Conservation (phyloP, 2,888 invertebrate genomes). For the Aquatica leii region DNA sequence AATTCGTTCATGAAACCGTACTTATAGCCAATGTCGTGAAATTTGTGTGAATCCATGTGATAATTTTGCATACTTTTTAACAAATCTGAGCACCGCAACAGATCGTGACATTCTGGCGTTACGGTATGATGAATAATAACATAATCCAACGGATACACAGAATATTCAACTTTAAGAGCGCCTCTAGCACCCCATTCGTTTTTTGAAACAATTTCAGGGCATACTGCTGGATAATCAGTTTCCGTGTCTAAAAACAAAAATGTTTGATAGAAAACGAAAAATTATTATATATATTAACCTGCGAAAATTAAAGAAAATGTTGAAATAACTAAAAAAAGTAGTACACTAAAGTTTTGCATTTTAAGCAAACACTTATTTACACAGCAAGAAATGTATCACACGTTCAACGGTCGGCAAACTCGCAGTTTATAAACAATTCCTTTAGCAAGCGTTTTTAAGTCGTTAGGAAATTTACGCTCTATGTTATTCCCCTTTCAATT, state of each 20-base stretch:
- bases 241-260: neutral
- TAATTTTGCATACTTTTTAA: conserved; percentile 62
- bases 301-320: neutral
- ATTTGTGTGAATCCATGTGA: conserved; percentile 63
- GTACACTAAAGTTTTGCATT: no score
- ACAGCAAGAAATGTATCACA: no score
- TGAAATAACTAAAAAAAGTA: neutral
- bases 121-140: conserved; percentile 69
- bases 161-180: conserved; percentile 63
- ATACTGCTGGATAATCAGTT: conserved; percentile 46
- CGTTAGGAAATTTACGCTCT: no score
- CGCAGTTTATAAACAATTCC: no score
- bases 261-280: neutral
- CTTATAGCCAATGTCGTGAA: conserved; percentile 69
- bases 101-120: conserved; percentile 60
- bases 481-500: no score
- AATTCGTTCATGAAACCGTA: no score
- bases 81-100: conserved; percentile 58
- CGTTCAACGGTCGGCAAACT: no score
- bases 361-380: no score
- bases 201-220: conserved; percentile 66
- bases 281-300: neutral
- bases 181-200: conserved; percentile 68
- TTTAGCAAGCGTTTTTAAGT: no score
- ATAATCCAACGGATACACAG: conserved; percentile 62